A percentile compares a stretch with the other conserved stretches of the same genome.
Conservation (phyloP, 2,797 vertebrate species). For the Neoniphon sammara region DNA sequence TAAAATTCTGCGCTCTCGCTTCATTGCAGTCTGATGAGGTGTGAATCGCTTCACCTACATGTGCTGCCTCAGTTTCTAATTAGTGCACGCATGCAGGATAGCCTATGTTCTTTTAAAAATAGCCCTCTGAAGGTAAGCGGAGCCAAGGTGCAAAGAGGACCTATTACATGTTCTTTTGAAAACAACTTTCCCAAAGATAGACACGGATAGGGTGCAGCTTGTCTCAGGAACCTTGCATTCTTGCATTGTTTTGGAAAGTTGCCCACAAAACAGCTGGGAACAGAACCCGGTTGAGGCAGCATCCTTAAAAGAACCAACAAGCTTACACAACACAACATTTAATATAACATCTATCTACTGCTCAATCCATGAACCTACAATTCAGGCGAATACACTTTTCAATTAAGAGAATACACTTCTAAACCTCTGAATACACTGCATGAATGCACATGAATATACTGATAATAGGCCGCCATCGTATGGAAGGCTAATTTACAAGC, state of each 20-base stretch:
- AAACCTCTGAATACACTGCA: background rate
- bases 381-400: background rate
- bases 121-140: background rate
- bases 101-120: constrained; percentile 6
- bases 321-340: background rate
- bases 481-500: constrained; percentile 12
- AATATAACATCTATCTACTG: constrained; percentile 3
- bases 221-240: background rate
- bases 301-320: background rate
- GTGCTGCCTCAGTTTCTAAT: constrained; percentile 25
- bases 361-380: background rate
- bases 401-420: background rate
- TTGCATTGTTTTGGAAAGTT: background rate
- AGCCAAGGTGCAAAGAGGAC: constrained; percentile 1
- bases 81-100: constrained; percentile 5
- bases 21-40: constrained; percentile 19
- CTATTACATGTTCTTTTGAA: constrained; percentile 8
- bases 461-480: background rate
- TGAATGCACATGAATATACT: background rate
- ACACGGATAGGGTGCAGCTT: background rate
- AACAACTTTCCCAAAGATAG: background rate
- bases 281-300: background rate
- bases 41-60: constrained; percentile 3
- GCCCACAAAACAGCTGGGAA: background rate
- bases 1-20: constrained; percentile 18